Percentiles rank a stretch among this genome's conserved stretches.
phyloP scores from a whole-genome alignment of 2,888 invertebrate species.

The Euspilapteryx auroguttella region DNA sequence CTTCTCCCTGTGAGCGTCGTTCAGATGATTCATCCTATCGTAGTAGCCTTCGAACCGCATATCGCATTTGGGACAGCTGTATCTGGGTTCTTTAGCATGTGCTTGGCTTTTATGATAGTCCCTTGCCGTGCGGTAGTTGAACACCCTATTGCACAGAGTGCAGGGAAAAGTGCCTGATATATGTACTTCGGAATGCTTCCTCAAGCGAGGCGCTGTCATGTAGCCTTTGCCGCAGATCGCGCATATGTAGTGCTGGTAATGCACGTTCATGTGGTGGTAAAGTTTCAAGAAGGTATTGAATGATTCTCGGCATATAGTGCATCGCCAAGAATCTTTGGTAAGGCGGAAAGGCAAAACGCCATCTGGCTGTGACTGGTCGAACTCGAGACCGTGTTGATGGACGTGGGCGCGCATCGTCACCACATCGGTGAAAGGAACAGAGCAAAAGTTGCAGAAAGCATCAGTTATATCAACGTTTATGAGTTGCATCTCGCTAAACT shows the following conservation, averaged over 20 bases:
- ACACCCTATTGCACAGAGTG: conserved; percentile 30
- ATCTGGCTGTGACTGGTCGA: conserved; percentile 30
- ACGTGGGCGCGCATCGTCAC: conserved; percentile 30
- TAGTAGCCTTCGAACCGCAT: conserved; percentile 38
- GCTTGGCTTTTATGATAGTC: conserved; percentile 37
- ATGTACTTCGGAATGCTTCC: conserved; percentile 46
- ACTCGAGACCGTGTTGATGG: conserved; percentile 25
- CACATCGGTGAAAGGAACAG: conserved; percentile 17
- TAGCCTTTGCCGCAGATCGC: conserved; percentile 45
- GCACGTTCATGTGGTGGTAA: conserved; percentile 46
- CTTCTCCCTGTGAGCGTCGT: conserved; percentile 32
- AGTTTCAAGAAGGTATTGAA: conserved; percentile 45
- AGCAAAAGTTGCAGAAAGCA: conserved; percentile 27
- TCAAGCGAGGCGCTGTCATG: conserved; percentile 37
- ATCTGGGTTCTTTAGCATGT: conserved; percentile 35
- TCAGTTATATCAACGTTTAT: conserved; percentile 40
- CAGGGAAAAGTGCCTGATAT: conserved; percentile 39
- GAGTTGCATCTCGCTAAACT: conserved; percentile 43
- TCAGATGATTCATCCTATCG: conserved; percentile 38
- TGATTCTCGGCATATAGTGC: conserved; percentile 28
- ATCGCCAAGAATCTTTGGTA: conserved; percentile 37
- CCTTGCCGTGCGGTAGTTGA: conserved; percentile 33
- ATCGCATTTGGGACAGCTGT: conserved; percentile 41
- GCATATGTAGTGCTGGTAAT: conserved; percentile 48
- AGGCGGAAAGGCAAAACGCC: conserved; percentile 38